These are phyloP conservation scores for Macropodus opercularis DNA, from an alignment of 2,797 vertebrate species.

Conservation along the genomic window DNA sequence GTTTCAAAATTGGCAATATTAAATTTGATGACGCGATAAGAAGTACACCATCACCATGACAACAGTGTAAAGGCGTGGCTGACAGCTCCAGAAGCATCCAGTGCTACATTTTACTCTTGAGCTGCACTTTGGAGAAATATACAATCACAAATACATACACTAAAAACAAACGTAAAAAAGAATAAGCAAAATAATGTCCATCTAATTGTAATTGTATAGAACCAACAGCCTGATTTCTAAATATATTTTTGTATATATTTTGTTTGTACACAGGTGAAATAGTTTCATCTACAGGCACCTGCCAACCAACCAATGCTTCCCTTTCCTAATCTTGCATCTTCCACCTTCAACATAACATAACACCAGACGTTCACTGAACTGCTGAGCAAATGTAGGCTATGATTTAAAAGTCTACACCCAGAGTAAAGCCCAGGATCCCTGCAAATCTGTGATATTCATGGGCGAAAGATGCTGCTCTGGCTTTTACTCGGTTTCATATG, in stretches of 20 bases:
- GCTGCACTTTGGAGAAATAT: neutral
- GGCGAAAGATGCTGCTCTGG: constrained; percentile 12
- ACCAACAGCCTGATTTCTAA: no score
- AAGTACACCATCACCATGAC: constrained; percentile 2
- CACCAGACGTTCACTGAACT: neutral
- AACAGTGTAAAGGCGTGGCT: neutral
- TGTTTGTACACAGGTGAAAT: no score
- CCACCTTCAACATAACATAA: neutral
- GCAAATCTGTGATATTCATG: constrained; percentile 14
- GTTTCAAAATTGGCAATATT: neutral
- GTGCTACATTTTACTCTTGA: neutral
- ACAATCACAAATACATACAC: no score
- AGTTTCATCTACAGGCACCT: no score
- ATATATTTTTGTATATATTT: no score
- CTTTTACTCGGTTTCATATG: constrained; percentile 20
- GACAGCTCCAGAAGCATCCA: neutral
- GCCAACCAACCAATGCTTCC: no score
- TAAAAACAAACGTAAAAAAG: no score
- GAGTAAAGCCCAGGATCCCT: constrained; percentile 6
- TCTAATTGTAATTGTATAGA: no score
- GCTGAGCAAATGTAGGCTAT: constrained; percentile 10
- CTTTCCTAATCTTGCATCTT: no score
- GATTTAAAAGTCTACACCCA: constrained; percentile 29
- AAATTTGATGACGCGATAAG: neutral
- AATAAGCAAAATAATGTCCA: no score